Conservation (phyloP, 2,888 invertebrate genomes). For the Halictus ligatus region DNA sequence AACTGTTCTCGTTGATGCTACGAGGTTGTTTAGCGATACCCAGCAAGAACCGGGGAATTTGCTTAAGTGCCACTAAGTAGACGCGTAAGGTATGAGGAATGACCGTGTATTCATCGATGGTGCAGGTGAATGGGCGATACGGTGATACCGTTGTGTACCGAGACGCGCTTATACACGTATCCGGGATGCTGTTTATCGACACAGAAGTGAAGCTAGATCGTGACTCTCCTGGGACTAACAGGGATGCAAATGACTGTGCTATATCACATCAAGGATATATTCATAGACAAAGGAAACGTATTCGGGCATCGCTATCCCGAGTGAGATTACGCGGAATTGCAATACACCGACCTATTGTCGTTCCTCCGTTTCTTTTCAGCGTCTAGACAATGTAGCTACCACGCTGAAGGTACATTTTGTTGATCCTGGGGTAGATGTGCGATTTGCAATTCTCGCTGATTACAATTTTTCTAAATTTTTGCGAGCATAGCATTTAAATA, state of each 20-base stretch:
- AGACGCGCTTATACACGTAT: conserved; percentile 58
- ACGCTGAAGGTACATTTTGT: background rate
- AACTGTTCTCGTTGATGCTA: conserved; percentile 53
- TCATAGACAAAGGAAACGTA: conserved; percentile 51
- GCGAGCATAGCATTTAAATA: no score
- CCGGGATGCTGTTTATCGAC: conserved; percentile 73
- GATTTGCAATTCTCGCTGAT: no score
- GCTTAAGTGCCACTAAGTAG: conserved; percentile 68
- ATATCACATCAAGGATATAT: conserved; percentile 56
- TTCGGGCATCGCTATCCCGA: conserved; percentile 23
- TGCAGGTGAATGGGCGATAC: conserved; percentile 54
- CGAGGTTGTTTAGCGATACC: conserved; percentile 45
- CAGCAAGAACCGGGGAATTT: conserved; percentile 56
- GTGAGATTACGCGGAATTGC: conserved; percentile 22
- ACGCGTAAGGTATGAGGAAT: conserved; percentile 63
- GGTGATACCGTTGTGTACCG: conserved; percentile 38
- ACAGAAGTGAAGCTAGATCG: conserved; percentile 55
- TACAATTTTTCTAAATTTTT: no score
- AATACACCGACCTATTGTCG: background rate
- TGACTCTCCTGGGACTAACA: conserved; percentile 65
- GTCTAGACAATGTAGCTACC: background rate
- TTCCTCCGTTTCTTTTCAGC: background rate
- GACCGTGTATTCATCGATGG: conserved; percentile 59
- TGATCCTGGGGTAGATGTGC: background rate
- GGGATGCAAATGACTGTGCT: conserved; percentile 71